A percentile compares a stretch with the other conserved stretches of the same genome.
phyloP scores from a whole-genome alignment of 2,113 vertebrate genomes.

The Gymnobelideus leadbeateri region DNA sequence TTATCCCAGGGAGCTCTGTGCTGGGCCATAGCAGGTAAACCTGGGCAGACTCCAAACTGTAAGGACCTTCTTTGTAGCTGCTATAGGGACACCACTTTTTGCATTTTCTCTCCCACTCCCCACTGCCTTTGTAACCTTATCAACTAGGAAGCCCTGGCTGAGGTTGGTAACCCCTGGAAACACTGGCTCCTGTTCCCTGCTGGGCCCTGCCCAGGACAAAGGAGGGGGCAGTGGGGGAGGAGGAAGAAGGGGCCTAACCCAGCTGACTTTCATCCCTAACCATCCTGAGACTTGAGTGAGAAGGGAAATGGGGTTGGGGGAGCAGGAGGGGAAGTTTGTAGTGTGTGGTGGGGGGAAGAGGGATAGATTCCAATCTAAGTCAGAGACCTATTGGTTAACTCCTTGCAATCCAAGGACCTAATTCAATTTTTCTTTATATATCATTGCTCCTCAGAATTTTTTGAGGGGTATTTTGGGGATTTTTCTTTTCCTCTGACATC shows the following conservation, averaged over 20 bases:
- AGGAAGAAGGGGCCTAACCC: background rate
- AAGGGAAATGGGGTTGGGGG: background rate
- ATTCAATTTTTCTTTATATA: background rate
- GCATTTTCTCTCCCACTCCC: background rate
- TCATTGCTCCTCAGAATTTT: background rate
- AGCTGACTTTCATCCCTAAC: background rate
- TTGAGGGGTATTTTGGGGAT: background rate
- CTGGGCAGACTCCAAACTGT: background rate
- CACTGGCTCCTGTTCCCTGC: background rate
- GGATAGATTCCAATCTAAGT: background rate
- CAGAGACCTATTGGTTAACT: background rate
- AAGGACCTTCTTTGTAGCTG: background rate
- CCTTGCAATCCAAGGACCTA: background rate
- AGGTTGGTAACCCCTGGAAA: background rate
- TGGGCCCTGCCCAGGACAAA: background rate
- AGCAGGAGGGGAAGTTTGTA: too few species aligned
- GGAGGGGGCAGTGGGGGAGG: background rate
- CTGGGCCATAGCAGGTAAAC: background rate
- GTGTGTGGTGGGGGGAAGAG: too few species aligned
- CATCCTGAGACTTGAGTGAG: background rate
- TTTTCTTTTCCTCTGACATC: background rate
- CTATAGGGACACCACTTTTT: background rate
- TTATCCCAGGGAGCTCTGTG: background rate
- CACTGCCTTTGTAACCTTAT: background rate
- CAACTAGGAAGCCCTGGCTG: background rate